Evolutionary conservation across 2,113 vertebrate genomes (phyloP).

Genomic region (Osmerus mordax): DNA sequence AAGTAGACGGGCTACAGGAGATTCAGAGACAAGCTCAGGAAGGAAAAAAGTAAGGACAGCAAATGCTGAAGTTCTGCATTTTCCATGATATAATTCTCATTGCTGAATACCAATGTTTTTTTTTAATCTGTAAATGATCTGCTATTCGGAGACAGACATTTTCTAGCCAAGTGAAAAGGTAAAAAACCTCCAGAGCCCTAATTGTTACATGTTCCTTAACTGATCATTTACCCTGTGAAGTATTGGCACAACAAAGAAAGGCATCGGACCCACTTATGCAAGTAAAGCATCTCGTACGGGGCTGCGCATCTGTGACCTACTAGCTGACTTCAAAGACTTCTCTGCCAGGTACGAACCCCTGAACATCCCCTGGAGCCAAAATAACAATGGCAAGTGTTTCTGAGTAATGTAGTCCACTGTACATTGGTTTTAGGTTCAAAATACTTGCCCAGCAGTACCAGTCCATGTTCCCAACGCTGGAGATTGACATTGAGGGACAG

Average conservation of each 20-base stretch:
- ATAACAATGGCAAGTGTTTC: background rate
- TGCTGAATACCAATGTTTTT: too few relatives aligned
- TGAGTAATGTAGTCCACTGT: background rate
- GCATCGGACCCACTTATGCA: slow-evolving; percentile 85
- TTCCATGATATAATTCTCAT: background rate
- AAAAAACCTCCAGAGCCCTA: background rate
- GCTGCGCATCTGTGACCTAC: slow-evolving; percentile 76
- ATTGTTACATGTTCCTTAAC: background rate
- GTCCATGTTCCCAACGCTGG: slow-evolving; percentile 73
- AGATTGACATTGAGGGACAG: slow-evolving; percentile 68
- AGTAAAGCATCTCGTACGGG: slow-evolving; percentile 79
- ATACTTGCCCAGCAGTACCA: slow-evolving; percentile 73
- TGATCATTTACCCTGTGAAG: slow-evolving; percentile 56
- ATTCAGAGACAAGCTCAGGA: slow-evolving; percentile 92
- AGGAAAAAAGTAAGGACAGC: slow-evolving; percentile 87
- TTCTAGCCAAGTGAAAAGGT: too few relatives aligned
- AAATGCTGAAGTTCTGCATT: background rate
- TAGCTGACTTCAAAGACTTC: slow-evolving; percentile 77
- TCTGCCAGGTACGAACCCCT: slow-evolving; percentile 71
- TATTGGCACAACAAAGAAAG: slow-evolving; percentile 97
- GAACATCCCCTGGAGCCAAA: background rate
- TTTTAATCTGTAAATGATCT: too few relatives aligned
- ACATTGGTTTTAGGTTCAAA: slow-evolving; percentile 62
- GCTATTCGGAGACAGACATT: too few relatives aligned
- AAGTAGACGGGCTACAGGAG: slow-evolving; percentile 94